A percentile compares a stretch with the other conserved stretches of the same genome.
These are phyloP conservation scores for Chrysochloris asiatica DNA, from an alignment of 2,113 vertebrate genomes.

Conservation along the genomic window DNA sequence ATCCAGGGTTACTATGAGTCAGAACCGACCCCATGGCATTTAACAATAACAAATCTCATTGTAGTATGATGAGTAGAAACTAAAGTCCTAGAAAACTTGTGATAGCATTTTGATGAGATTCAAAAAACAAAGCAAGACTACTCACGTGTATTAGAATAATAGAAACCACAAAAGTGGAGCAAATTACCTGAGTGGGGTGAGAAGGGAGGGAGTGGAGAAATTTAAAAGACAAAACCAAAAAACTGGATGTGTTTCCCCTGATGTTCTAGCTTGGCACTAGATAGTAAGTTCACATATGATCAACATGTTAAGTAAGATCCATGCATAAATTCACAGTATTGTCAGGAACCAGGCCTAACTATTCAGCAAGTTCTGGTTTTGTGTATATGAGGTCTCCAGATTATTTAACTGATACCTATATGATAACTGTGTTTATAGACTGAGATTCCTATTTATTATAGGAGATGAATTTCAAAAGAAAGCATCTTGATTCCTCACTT, in stretches of 20 bases:
- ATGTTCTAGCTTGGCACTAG: neutral
- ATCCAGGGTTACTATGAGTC: too few relatives aligned
- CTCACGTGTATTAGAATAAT: neutral
- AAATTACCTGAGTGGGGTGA: neutral
- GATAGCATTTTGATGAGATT: neutral
- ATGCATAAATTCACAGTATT: neutral
- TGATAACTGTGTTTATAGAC: neutral
- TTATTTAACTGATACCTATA: neutral
- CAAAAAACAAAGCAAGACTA: neutral
- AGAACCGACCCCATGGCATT: too few relatives aligned
- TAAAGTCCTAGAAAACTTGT: neutral
- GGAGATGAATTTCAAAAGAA: slow-evolving; percentile 16
- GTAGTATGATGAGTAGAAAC: neutral
- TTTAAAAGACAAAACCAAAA: neutral
- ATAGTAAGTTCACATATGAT: neutral
- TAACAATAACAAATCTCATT: too few relatives aligned
- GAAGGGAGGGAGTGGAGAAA: neutral
- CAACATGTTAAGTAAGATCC: neutral
- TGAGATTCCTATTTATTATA: neutral
- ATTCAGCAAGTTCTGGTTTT: neutral
- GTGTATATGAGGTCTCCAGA: neutral
- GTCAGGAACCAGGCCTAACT: neutral
- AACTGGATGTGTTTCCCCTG: neutral
- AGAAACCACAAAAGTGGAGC: neutral
- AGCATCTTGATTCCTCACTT: neutral